Percentiles rank a stretch among this genome's conserved stretches.
These are phyloP conservation scores for Cheilosia pagana DNA, from an alignment of 2,888 invertebrate genomes.

Conservation along the genomic window DNA sequence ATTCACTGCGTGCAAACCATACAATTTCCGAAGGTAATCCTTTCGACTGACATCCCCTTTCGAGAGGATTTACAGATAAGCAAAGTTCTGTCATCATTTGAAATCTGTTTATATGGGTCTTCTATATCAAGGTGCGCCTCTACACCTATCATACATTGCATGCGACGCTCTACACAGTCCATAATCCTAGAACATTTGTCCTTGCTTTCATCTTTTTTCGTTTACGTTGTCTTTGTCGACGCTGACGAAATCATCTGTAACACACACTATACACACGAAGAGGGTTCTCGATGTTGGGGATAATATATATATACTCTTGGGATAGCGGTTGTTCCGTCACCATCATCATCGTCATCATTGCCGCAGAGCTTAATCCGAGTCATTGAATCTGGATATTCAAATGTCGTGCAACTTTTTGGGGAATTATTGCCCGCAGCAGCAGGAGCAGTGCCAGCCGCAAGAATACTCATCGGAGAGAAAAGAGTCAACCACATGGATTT, in stretches of 20 bases:
- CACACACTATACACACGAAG: conserved; percentile 6
- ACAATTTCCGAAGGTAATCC: conserved; percentile 47
- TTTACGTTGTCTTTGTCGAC: neutral
- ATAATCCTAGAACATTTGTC: conserved; percentile 48
- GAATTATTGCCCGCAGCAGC: conserved; percentile 34
- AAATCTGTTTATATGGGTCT: conserved; percentile 62
- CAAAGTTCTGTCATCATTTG: conserved; percentile 58
- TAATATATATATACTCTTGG: conserved; percentile 19
- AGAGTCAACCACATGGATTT: conserved; percentile 50
- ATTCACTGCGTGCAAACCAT: conserved; percentile 11
- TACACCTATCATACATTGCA: neutral
- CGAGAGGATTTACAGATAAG: conserved; percentile 45
- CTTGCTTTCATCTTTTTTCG: conserved; percentile 13
- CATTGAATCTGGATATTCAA: conserved; percentile 71
- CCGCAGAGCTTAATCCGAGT: conserved; percentile 64
- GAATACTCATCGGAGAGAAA: conserved; percentile 11
- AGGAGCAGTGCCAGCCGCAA: conserved; percentile 9
- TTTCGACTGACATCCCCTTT: conserved; percentile 30
- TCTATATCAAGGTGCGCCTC: conserved; percentile 26
- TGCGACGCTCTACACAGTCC: conserved; percentile 27
- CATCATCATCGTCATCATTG: conserved; percentile 24
- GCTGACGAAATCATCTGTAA: conserved; percentile 28
- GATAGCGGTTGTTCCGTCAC: conserved; percentile 38
- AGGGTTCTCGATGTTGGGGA: conserved; percentile 11
- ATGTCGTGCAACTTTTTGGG: conserved; percentile 56